Evolutionary conservation across 2,888 invertebrate species (phyloP), one percentile per base, ranked within the genome.

Genomic region (Tetragonisca angustula): DNA sequence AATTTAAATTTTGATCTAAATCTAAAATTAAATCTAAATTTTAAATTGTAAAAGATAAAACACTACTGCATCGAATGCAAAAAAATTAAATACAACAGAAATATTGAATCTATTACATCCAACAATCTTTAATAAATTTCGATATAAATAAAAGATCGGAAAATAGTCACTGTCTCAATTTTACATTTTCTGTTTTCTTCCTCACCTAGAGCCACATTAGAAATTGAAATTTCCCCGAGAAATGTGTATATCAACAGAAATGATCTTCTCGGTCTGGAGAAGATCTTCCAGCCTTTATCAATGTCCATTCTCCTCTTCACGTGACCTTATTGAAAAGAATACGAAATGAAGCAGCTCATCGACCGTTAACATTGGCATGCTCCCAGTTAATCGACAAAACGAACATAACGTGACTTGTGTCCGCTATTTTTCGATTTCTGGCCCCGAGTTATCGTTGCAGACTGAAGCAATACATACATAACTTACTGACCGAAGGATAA

Each of bases 341-440:
- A 81, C 83, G 83, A 79, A 86, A 84, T 79, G 78, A 82, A 81
- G 82, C 81, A 88, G 75, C 80, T 80, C 80, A 86, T 84, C 85
- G 85, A 79, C 81, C 86, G 86, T 90, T 90, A 90, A 85, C 90
- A 89, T 90, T 91, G 90, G 90, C 90, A 88, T 86, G 88, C 85
- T 85, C 81, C 88, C 90, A 88, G 86, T 88, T 88, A 75, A 81
- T 74, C 80, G 83, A 87, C 87, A 84, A 87, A 90, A 80, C 84
- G 76, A 49, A 56, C 81, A 85, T 79, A 87, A 89, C 90, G 89
- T 89, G 91, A 90, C 90, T 89, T 84, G 91, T 85, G 88, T 91
- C 86, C 89, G 82, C 82, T 90, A 91, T 90, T 90, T 77, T 62
- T 80, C 80, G 59, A 65, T 78, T 73, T 17, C 52, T 72, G 32